Percentiles rank a stretch among this genome's conserved stretches.
Conservation (phyloP, 2,113 vertebrate species). For the Sebastes schlegelii region DNA sequence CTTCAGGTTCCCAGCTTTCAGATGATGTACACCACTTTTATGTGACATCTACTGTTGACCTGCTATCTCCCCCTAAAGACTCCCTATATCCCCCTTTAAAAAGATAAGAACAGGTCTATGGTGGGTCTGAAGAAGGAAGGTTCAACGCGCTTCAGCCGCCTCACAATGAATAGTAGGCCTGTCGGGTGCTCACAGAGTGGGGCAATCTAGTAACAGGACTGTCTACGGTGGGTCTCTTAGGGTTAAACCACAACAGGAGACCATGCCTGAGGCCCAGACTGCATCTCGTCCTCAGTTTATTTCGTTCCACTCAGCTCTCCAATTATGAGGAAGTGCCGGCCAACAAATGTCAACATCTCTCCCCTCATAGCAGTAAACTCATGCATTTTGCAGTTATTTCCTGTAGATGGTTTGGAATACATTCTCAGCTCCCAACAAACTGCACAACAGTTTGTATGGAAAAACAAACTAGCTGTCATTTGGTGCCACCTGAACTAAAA, state of each 20-base stretch:
- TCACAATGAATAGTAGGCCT: no score
- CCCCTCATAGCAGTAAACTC: background rate
- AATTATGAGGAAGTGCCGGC: background rate
- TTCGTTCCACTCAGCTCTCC: background rate
- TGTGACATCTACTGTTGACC: no score
- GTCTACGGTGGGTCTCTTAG: no score
- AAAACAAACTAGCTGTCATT: background rate
- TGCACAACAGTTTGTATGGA: background rate
- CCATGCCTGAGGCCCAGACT: background rate
- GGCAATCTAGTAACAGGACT: no score
- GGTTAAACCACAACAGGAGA: background rate
- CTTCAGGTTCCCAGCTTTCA: no score
- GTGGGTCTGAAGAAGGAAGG: no score
- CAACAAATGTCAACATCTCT: slow-evolving; percentile 14
- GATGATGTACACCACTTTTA: no score
- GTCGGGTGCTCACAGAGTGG: no score
- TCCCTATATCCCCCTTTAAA: no score
- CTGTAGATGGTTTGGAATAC: background rate
- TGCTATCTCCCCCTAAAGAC: no score
- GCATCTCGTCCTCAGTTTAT: background rate
- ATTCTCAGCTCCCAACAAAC: background rate
- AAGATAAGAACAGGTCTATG: no score
- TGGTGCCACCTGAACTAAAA: background rate
- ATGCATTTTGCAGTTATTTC: slow-evolving; percentile 19
- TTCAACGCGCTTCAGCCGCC: no score